A percentile compares a stretch with the other conserved stretches of the same genome.
These are phyloP conservation scores for Progne subis DNA, from an alignment of 2,113 vertebrate species.

Conservation along the genomic window DNA sequence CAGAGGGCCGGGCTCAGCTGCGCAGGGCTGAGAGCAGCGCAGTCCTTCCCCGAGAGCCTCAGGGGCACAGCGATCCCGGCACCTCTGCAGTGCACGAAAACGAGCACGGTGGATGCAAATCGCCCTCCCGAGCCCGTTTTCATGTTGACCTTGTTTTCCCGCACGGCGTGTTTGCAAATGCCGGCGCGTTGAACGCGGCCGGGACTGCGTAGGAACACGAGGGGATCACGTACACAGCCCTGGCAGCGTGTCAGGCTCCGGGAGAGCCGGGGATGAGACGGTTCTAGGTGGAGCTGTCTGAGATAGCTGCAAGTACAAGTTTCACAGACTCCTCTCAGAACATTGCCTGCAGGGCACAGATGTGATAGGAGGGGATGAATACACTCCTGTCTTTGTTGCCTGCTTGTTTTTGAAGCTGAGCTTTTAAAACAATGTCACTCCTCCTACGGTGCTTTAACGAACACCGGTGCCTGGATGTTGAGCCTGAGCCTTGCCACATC, in stretches of 20 bases:
- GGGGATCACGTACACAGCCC: background rate
- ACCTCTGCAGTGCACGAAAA: background rate
- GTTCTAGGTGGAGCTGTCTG: conserved; percentile 24
- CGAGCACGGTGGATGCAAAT: background rate
- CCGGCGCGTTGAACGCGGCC: background rate
- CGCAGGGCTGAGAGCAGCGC: background rate
- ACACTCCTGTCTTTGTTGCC: background rate
- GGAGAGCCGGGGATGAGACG: background rate
- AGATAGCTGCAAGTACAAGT: conserved; percentile 21
- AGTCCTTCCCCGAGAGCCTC: background rate
- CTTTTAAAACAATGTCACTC: background rate
- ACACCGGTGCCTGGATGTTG: fast-evolving
- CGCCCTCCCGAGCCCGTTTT: background rate
- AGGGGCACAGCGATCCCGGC: background rate
- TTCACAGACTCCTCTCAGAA: conserved; percentile 49
- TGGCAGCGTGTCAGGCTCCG: background rate
- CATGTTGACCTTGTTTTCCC: background rate
- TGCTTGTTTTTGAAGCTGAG: conserved; percentile 14
- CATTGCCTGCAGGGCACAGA: conserved; percentile 47
- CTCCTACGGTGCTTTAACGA: background rate
- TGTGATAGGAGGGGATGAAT: background rate
- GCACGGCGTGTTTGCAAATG: background rate
- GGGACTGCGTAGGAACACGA: background rate
- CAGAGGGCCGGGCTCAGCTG: background rate
- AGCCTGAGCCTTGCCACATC: background rate